Percentiles rank a stretch among this genome's conserved stretches.
phyloP scores from a whole-genome alignment of 2,888 invertebrate species.

The Lottia scabra region DNA sequence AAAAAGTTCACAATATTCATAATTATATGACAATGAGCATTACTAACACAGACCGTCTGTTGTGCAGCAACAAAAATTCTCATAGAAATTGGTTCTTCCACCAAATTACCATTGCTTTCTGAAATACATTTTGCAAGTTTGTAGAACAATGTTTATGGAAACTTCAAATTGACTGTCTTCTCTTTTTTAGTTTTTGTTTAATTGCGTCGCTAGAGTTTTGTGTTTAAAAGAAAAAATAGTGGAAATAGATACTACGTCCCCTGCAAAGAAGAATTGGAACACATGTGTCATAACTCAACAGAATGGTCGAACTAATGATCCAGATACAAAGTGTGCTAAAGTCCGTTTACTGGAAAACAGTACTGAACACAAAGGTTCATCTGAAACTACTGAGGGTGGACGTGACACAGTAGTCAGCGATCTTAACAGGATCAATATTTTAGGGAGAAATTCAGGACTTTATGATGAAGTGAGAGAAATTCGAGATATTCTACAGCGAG shows the following conservation, averaged over 20 bases:
- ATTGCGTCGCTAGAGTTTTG: slow-evolving; percentile 14
- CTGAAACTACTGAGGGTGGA: not conserved
- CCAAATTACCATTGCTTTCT: too few relatives aligned
- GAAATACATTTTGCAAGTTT: too few relatives aligned
- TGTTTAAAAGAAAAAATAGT: slow-evolving; percentile 24
- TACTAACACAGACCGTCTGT: too few relatives aligned
- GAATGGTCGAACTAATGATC: slow-evolving; percentile 27
- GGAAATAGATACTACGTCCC: slow-evolving; percentile 22
- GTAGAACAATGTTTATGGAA: too few relatives aligned
- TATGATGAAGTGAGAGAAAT: slow-evolving; percentile 53
- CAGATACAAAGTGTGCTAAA: slow-evolving; percentile 41
- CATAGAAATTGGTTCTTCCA: too few relatives aligned
- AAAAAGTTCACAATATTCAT: too few relatives aligned
- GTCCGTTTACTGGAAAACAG: slow-evolving; percentile 50
- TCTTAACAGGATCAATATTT: not conserved
- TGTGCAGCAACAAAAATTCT: too few relatives aligned
- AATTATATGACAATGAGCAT: too few relatives aligned
- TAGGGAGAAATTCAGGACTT: slow-evolving; percentile 13
- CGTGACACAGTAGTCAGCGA: not conserved
- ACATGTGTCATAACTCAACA: slow-evolving; percentile 15
- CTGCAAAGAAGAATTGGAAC: slow-evolving; percentile 26
- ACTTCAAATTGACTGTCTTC: too few relatives aligned
- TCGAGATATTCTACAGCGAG: slow-evolving; percentile 53
- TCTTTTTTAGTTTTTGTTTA: slow-evolving; percentile 7
- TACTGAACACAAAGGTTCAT: slow-evolving; percentile 30